These are phyloP conservation scores for Eptesicus fuscus DNA, from an alignment of 2,113 vertebrate species.

Conservation along the genomic window DNA sequence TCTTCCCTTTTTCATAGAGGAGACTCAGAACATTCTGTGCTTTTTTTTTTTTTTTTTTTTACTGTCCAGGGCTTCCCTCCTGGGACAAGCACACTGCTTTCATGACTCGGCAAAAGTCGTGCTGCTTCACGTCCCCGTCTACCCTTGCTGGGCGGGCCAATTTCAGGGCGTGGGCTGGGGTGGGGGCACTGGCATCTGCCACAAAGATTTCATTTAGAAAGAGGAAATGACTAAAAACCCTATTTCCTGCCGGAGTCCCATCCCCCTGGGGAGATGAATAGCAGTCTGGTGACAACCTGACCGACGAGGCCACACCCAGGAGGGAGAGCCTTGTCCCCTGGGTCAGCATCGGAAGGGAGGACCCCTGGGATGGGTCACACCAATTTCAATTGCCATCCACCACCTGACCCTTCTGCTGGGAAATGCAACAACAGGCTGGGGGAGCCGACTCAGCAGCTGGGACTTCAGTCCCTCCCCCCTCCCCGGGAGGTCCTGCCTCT, in stretches of 20 bases:
- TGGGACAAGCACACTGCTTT: neutral
- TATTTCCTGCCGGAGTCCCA: neutral
- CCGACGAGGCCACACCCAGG: neutral
- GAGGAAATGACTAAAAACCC: neutral
- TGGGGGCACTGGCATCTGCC: rapidly evolving
- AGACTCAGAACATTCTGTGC: neutral
- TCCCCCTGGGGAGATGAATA: neutral
- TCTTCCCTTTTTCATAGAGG: neutral
- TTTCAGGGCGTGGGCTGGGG: neutral
- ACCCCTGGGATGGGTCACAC: neutral
- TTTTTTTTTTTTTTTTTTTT: neutral
- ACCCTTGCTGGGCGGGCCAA: neutral
- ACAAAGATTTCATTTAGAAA: neutral
- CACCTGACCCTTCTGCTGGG: neutral
- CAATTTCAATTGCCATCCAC: neutral
- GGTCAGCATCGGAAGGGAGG: neutral
- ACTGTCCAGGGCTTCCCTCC: neutral
- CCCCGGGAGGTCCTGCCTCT: neutral
- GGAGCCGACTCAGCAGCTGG: neutral
- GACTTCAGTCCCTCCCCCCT: neutral
- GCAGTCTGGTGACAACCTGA: neutral
- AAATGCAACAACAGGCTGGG: neutral
- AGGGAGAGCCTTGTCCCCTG: neutral
- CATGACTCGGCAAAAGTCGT: neutral
- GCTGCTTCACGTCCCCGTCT: neutral